Evolutionary conservation across 2,888 invertebrate species (phyloP).

Genomic region (Andricus curvator): DNA sequence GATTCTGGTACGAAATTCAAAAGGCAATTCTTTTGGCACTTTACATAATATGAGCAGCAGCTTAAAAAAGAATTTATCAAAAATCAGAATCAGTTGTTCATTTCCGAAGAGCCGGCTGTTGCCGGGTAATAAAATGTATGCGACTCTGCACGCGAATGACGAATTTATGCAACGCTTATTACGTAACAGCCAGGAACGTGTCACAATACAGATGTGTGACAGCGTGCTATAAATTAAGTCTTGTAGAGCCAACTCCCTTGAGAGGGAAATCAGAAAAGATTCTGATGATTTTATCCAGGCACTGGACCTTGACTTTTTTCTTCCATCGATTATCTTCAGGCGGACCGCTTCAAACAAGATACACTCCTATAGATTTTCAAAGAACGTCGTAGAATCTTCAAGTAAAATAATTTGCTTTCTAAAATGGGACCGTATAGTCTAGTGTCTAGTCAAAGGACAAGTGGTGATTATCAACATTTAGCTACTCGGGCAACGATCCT

Average conservation of each 20-base stretch:
- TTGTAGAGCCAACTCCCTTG: neutral
- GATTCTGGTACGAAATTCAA: neutral
- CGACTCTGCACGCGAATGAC: slow-evolving; percentile 63
- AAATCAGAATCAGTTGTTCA: slow-evolving; percentile 1
- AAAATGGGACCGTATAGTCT: slow-evolving; percentile 3
- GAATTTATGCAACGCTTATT: slow-evolving; percentile 75
- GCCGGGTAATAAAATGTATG: slow-evolving; percentile 67
- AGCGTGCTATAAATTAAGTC: slow-evolving; percentile 22
- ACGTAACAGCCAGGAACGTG: slow-evolving; percentile 66
- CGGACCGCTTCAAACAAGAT: slow-evolving; percentile 9
- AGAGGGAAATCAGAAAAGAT: slow-evolving; percentile 4
- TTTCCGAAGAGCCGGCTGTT: slow-evolving; percentile 57
- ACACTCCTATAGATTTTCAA: neutral
- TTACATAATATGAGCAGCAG: too few relatives aligned
- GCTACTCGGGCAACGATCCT: neutral
- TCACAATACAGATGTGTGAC: slow-evolving; percentile 49
- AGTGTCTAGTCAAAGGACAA: neutral
- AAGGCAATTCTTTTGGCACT: neutral
- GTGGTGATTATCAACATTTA: neutral
- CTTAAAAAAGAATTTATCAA: neutral
- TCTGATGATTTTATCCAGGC: slow-evolving; percentile 28
- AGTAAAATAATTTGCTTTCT: neutral
- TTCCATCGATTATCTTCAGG: slow-evolving; percentile 24
- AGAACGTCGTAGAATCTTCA: slow-evolving; percentile 24
- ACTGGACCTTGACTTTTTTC: slow-evolving; percentile 23